Percentiles rank a stretch among this genome's conserved stretches.
Evolutionary conservation across 1,140 invertebrate species (phyloP).

Genomic region (Zaprionus africanus): DNA sequence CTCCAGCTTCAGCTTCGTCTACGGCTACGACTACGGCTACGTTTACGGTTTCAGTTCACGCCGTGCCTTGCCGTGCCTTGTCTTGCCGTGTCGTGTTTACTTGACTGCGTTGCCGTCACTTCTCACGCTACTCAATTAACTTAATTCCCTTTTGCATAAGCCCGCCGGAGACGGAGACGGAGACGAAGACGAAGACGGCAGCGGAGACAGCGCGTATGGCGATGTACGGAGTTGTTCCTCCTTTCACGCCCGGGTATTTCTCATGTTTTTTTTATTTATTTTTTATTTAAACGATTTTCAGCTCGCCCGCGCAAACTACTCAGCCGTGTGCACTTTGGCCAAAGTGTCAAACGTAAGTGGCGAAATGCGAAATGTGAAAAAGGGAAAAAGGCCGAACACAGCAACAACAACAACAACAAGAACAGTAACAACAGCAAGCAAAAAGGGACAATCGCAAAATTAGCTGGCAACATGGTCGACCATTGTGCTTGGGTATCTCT

Average conservation of each 20-base stretch:
- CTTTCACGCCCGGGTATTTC: constrained; percentile 41
- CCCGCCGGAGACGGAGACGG: constrained; percentile 1
- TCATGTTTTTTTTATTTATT: constrained; percentile 75
- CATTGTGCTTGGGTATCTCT: constrained; percentile 28
- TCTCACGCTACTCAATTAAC: constrained; percentile 70
- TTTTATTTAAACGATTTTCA: constrained; percentile 69
- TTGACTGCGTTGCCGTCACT: constrained; percentile 12
- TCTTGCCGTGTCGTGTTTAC: constrained; percentile 5
- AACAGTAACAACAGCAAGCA: constrained; percentile 7
- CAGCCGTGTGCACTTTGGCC: constrained; percentile 69
- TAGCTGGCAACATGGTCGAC: constrained; percentile 30
- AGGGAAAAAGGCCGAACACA: neutral
- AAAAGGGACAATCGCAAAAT: constrained; percentile 23
- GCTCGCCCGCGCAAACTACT: constrained; percentile 55
- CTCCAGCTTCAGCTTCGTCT: neutral
- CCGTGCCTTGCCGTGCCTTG: neutral
- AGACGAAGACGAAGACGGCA: neutral
- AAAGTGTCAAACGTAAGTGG: constrained; percentile 59
- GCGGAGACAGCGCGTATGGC: neutral
- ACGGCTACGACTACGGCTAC: constrained; percentile 6
- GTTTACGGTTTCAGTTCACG: neutral
- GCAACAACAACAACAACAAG: constrained; percentile 10
- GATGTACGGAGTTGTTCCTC: constrained; percentile 18
- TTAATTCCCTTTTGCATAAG: constrained; percentile 76
- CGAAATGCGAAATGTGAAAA: constrained; percentile 5